These are phyloP conservation scores for Drosophila pegasa DNA, from an alignment of 2,888 invertebrate species.

Conservation along the genomic window DNA sequence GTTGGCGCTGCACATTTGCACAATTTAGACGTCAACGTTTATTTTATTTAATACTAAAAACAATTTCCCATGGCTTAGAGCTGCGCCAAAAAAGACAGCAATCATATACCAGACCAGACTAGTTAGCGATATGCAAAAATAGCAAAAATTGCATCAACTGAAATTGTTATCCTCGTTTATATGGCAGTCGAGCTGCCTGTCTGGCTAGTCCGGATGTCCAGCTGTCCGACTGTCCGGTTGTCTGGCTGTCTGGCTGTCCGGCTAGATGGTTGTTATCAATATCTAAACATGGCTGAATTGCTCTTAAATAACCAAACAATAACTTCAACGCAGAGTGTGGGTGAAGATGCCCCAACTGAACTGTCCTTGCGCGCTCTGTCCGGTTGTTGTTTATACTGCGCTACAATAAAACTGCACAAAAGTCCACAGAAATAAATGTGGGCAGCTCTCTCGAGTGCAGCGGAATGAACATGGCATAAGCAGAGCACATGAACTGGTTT, in stretches of 20 bases:
- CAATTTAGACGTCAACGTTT: slow-evolving; percentile 77
- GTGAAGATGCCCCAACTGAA: slow-evolving; percentile 36
- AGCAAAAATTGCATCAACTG: slow-evolving; percentile 65
- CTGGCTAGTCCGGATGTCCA: slow-evolving; percentile 15
- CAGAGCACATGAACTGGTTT: slow-evolving; percentile 30
- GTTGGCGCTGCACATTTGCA: slow-evolving; percentile 73
- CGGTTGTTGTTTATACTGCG: slow-evolving; percentile 40
- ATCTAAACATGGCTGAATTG: slow-evolving; percentile 80
- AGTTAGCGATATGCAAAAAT: slow-evolving; percentile 56
- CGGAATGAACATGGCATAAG: slow-evolving; percentile 24
- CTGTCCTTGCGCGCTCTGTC: slow-evolving; percentile 41
- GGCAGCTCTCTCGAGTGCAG: slow-evolving; percentile 36
- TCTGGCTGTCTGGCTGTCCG: slow-evolving; percentile 44
- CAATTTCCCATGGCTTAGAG: slow-evolving; percentile 72
- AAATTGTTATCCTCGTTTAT: slow-evolving; percentile 66
- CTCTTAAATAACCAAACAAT: slow-evolving; percentile 80
- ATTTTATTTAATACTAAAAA: slow-evolving; percentile 76
- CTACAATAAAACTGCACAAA: slow-evolving; percentile 47
- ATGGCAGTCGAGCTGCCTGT: slow-evolving; percentile 4
- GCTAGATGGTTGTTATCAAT: slow-evolving; percentile 74
- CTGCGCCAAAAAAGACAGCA: slow-evolving; percentile 20
- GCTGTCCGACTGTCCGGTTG: slow-evolving; percentile 12
- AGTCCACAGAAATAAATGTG: slow-evolving; percentile 39
- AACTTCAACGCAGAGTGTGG: slow-evolving; percentile 51
- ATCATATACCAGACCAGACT: slow-evolving; percentile 20